Conservation (phyloP, 2,113 vertebrate genomes). For the Hydrochoerus hydrochaeris region DNA sequence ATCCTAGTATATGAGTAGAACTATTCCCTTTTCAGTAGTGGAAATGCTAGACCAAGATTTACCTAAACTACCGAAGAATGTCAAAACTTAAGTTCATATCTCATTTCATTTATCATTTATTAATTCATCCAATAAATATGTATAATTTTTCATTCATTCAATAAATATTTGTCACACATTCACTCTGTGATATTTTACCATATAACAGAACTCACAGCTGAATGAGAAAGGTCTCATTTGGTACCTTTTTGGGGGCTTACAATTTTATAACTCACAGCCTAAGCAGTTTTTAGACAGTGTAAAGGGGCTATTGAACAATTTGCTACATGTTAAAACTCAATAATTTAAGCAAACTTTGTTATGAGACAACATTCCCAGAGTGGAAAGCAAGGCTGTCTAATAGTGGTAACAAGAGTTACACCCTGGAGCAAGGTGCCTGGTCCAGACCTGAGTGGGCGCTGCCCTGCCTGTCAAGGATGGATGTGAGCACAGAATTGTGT, state of each 20-base stretch:
- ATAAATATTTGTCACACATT: constrained; percentile 16
- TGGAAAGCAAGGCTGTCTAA: not conserved
- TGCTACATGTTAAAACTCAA: not conserved
- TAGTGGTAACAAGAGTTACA: not conserved
- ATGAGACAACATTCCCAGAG: not conserved
- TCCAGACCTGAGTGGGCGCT: not conserved
- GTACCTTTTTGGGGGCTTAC: not conserved
- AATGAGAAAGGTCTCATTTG: not conserved
- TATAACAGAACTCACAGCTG: not conserved
- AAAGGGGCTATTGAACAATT: not conserved
- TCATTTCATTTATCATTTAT: not conserved
- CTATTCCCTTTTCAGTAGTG: not conserved
- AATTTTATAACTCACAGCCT: not conserved
- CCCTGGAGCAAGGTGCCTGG: not conserved
- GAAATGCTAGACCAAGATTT: constrained; percentile 13
- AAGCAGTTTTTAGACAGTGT: not conserved
- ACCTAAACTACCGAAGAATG: constrained; percentile 5
- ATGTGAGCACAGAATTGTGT: not conserved
- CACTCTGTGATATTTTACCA: not conserved
- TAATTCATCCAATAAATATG: not conserved
- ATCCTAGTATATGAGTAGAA: not conserved
- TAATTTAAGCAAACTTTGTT: constrained; percentile 17
- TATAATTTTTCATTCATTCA: constrained; percentile 29
- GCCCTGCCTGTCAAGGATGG: not conserved
- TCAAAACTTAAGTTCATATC: not conserved